Evolutionary conservation across 2,797 vertebrate species (phyloP).

Genomic region (Sebastes trivittatus): DNA sequence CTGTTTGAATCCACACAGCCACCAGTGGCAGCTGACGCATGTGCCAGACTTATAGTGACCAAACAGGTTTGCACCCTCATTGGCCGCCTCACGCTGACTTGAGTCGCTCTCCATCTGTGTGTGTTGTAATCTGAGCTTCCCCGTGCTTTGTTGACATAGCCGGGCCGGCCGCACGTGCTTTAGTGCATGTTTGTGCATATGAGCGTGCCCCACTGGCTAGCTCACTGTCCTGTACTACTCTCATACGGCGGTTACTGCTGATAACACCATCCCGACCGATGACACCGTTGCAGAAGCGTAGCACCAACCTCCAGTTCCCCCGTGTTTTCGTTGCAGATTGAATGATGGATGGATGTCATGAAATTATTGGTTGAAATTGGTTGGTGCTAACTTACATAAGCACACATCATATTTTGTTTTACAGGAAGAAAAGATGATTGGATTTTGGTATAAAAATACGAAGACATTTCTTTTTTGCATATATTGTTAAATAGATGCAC

Average conservation of each 20-base stretch:
- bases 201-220: too few species aligned
- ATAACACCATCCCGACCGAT: too few species aligned
- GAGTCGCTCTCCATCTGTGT: too few species aligned
- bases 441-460: background rate
- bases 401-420: background rate
- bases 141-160: too few species aligned
- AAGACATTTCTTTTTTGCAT: background rate
- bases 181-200: too few species aligned
- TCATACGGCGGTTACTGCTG: too few species aligned
- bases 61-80: background rate
- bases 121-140: too few species aligned
- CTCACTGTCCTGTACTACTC: too few species aligned
- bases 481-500: background rate
- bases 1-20: slow-evolving; percentile 12
- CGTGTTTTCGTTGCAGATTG: too few species aligned
- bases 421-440: background rate
- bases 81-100: background rate
- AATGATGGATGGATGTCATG: background rate
- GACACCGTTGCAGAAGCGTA: too few species aligned
- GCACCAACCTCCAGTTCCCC: too few species aligned
- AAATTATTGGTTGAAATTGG: background rate
- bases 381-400: background rate
- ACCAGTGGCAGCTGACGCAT: slow-evolving; percentile 12
- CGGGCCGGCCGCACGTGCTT: too few species aligned
- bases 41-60: background rate